Base-by-base conservation (phyloP, 2,888 invertebrate species). In the Melanotus villosus region DNA sequence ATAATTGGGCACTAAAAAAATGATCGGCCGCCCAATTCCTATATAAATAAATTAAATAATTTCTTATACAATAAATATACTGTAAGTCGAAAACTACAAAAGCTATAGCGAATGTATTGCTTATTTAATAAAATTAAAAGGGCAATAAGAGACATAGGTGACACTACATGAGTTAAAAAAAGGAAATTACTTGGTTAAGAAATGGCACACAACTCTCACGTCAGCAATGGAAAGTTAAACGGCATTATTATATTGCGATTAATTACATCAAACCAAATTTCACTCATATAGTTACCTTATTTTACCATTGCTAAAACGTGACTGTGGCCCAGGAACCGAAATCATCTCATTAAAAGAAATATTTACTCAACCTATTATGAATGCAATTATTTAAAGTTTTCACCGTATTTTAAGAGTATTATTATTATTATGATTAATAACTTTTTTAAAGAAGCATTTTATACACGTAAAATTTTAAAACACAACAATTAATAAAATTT, bases 281-380 rank as follows among this genome's bases (percentile, higher is more conserved):
- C 80, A 82, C 80, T 78, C 79, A 74, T 67, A 83, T 84, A 84
- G 77, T 84, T 84, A 84, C 84, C 84, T 84, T 81, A 71, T 56
- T 73, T 75, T 74, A 82, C 83, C 83, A 84, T 84, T 84, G 84
- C 84, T 84, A 80, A 77, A 81, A 83, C 83, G 84, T 84, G 82
- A 83, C 81, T 84, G 83, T 68, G 71, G 65, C 68, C 66, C 67
- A 70, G 70, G 64, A 32, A 62, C 67, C 52, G 41, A 60, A 69
- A 66, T 58, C 65, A 62, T 69, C 59, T 65, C 23, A 36, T 41
- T 60, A 73, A 47, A 45, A 67, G 65, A 65, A 67, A 68, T 73
- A 73, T 74, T 16, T 16, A 41, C 12, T 21, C 10, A 7, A 12
- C 6, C n/a, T 10, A 5, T 47, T n/a, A 10, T 56, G 80, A 83